Conservation (phyloP, 2,888 invertebrate species). For the Drosophila parthenogenetica region DNA sequence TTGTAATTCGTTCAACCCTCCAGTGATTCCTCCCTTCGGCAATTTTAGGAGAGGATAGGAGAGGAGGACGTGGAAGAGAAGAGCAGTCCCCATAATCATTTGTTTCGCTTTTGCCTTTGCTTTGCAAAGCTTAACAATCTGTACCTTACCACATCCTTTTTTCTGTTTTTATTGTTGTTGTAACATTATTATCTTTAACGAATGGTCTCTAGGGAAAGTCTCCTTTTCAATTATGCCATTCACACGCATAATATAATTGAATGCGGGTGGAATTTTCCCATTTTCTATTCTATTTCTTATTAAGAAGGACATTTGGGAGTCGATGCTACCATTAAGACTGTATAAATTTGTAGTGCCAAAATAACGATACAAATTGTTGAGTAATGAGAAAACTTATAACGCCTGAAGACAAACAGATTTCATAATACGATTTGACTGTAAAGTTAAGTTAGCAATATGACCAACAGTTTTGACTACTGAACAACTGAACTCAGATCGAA, state of each 20-base stretch:
- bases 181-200: constrained; percentile 78
- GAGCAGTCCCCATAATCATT: constrained; percentile 55
- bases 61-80: no score
- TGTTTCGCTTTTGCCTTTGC: constrained; percentile 61
- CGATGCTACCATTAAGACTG: constrained; percentile 24
- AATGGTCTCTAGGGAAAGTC: constrained; percentile 73
- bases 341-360: constrained; percentile 27
- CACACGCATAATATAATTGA: constrained; percentile 77
- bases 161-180: constrained; percentile 11
- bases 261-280: constrained; percentile 48
- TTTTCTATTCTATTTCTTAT: constrained; percentile 19
- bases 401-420: no score
- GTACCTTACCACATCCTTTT: constrained; percentile 66
- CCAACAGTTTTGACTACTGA: no score
- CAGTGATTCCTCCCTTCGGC: constrained; percentile 19
- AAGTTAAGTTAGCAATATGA: no score
- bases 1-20: constrained; percentile 75
- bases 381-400: no score
- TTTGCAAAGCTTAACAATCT: constrained; percentile 66
- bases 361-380: background rate
- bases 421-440: no score
- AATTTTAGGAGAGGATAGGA: no score
- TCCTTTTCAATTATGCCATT: constrained; percentile 74
- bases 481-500: no score
- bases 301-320: background rate